Base-by-base conservation (phyloP, 2,888 invertebrate genomes). In the Phrixothrix hirtus region DNA sequence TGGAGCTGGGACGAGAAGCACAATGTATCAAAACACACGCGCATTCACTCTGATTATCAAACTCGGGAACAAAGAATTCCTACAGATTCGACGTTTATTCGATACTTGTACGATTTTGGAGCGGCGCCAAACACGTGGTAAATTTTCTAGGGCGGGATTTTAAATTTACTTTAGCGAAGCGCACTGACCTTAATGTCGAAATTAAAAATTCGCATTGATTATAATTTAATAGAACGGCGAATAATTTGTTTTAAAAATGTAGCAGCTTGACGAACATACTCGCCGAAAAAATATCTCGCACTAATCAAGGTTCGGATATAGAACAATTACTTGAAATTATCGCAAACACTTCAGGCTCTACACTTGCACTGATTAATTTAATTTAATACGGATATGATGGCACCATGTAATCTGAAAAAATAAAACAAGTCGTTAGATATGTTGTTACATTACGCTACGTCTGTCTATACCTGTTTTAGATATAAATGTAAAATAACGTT, bases 1-100 rank as follows among this genome's bases (percentile, higher is more conserved):
- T 86, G 85, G 82, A 86, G 87, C 85, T 85, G 84, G 82, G 89
- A 88, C 84, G 89, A 88, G 87, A 91, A 91, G 87, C 91, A 91
- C 64, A 75, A 67, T 82, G 85, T 86, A 80, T 90, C 89, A 81
- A 91, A 89, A 80, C 91, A 91, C 84, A 91, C 88, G 84, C 90
- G 90, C 91, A 91, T 91, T 85, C 43, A 56, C 52, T 21, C 21
- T 52, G 26, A 36, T 30, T 38, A 27, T 45, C 59, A 55, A 47
- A 46, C 26, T 10, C 12, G 12, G 17, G 39, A 46, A 52, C 30
- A 44, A 37, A 41, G 31, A 26, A 42, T 21, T 34, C 13, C 13
- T 30, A n/a, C 32, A 10, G 11, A 10, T 47, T 32, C 31, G 13
- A 32, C 14, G 12, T n/a, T 21, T 26, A 3, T 32, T 32, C 17